Evolutionary conservation across 2,113 vertebrate genomes (phyloP).

Genomic region (Arizona elegans): DNA sequence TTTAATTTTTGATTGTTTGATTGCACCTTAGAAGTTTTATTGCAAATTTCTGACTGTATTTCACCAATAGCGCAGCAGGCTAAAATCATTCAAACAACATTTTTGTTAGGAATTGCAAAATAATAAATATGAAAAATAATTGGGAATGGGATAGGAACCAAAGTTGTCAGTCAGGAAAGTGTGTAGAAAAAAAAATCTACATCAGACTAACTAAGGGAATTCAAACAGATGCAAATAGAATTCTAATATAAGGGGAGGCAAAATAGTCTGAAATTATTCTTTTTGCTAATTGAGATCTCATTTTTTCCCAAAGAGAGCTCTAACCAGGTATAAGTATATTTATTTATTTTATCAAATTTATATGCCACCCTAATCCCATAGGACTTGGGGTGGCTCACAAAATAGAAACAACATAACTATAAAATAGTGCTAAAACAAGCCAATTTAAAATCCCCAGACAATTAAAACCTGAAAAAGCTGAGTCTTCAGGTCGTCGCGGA

Average conservation of each 20-base stretch:
- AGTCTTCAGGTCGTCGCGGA: too few species aligned
- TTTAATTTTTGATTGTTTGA: neutral
- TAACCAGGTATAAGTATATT: neutral
- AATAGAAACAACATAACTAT: too few species aligned
- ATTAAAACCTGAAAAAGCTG: too few species aligned
- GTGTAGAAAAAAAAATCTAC: neutral
- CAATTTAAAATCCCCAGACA: too few species aligned
- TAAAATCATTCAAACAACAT: neutral
- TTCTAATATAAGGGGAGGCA: neutral
- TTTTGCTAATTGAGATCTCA: neutral
- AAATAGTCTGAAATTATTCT: neutral
- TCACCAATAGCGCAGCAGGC: neutral
- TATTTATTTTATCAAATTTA: too few species aligned
- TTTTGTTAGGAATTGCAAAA: neutral
- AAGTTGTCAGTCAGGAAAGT: neutral
- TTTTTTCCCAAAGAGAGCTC: neutral
- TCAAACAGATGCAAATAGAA: neutral
- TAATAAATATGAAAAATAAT: neutral
- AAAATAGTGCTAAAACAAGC: too few species aligned
- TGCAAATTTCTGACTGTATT: neutral
- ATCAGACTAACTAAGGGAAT: neutral
- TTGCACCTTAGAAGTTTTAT: neutral
- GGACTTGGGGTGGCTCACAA: too few species aligned
- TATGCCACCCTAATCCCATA: too few species aligned
- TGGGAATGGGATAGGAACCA: neutral